A percentile compares a stretch with the other conserved stretches of the same genome.
These are phyloP conservation scores for Agelaius tricolor DNA, from an alignment of 2,113 vertebrate species.

Conservation along the genomic window DNA sequence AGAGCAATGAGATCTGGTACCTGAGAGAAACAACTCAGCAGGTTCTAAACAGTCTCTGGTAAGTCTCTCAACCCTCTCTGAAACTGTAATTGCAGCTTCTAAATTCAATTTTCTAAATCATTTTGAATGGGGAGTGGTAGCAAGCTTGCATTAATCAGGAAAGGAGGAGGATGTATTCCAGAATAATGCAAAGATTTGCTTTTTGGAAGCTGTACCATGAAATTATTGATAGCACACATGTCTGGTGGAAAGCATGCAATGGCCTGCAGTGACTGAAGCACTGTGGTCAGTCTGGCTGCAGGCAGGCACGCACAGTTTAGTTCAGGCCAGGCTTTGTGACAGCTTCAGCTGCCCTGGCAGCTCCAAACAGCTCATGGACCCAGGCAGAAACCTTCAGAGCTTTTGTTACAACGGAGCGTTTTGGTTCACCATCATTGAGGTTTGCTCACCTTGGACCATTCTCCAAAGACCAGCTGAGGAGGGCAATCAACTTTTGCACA, in stretches of 20 bases:
- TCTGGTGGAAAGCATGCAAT: neutral
- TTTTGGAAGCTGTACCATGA: neutral
- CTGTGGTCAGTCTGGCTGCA: neutral
- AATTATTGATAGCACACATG: neutral
- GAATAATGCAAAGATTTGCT: neutral
- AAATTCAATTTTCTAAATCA: neutral
- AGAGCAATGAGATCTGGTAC: neutral
- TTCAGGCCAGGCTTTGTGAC: neutral
- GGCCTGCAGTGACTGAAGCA: neutral
- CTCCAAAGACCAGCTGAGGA: conserved; percentile 77
- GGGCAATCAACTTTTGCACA: conserved; percentile 85
- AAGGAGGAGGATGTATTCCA: neutral
- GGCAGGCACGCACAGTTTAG: neutral
- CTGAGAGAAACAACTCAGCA: neutral
- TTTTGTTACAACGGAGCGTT: neutral
- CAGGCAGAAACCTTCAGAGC: neutral
- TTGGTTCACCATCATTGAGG: neutral
- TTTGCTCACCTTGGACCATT: conserved; percentile 86
- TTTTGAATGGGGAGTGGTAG: neutral
- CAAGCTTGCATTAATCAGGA: neutral
- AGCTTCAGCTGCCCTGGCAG: neutral
- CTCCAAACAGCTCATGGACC: neutral
- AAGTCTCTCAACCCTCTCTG: neutral
- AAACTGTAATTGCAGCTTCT: neutral
- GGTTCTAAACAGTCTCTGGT: neutral